Evolutionary conservation across 2,888 invertebrate species (phyloP).

Genomic region (Lasioglossum leucozonium): DNA sequence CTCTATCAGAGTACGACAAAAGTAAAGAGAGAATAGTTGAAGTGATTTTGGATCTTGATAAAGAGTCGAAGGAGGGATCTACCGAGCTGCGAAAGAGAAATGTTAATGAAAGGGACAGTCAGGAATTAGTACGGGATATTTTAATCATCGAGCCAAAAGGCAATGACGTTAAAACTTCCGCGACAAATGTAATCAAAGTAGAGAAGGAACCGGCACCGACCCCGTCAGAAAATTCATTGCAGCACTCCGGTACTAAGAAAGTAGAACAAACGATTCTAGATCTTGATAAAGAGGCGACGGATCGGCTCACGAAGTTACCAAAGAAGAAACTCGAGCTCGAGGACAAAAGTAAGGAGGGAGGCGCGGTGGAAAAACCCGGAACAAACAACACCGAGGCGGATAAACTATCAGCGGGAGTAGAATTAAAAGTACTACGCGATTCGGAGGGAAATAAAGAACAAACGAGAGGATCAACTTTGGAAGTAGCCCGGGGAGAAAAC

Average conservation of each 20-base stretch:
- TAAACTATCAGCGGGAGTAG: not conserved
- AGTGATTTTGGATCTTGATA: not conserved
- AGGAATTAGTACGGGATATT: not conserved
- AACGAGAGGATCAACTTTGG: slow-evolving; percentile 5
- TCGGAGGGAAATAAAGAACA: slow-evolving; percentile 11
- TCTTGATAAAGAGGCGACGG: not conserved
- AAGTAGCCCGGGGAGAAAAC: not conserved
- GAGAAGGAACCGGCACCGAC: not conserved
- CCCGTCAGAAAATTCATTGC: not conserved
- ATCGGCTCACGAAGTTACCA: slow-evolving; percentile 15
- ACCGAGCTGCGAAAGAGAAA: not conserved
- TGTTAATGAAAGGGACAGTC: not conserved
- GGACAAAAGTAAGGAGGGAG: not conserved
- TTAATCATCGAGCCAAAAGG: not conserved
- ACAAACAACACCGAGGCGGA: not conserved
- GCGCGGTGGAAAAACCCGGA: not conserved
- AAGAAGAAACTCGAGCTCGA: not conserved
- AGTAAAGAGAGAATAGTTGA: not conserved
- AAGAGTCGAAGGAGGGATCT: not conserved
- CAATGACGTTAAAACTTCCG: not conserved
- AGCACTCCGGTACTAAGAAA: not conserved
- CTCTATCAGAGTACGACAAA: not conserved
- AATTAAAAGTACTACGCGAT: not conserved
- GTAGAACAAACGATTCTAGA: not conserved
- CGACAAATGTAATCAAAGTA: not conserved